These are phyloP conservation scores for Tetragonula clypearis DNA, from an alignment of 1,140 invertebrate species.

Conservation along the genomic window DNA sequence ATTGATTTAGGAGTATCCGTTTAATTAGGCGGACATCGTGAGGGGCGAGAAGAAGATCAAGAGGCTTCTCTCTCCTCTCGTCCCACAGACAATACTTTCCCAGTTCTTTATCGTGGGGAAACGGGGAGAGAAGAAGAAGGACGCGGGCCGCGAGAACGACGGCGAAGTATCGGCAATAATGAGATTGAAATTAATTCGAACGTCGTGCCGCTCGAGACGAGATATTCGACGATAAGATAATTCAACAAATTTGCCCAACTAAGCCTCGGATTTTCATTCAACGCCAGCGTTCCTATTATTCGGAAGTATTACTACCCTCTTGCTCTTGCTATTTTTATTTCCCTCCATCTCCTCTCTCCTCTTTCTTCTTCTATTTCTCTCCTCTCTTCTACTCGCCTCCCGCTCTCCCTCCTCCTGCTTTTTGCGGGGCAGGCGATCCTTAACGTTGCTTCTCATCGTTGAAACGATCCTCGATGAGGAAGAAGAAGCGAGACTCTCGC, in stretches of 20 bases:
- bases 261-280: slow-evolving; percentile 57
- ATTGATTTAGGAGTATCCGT: slow-evolving; percentile 57
- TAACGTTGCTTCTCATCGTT: slow-evolving; percentile 4
- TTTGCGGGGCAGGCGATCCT: slow-evolving; percentile 8
- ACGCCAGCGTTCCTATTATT: slow-evolving; percentile 27
- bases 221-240: slow-evolving; percentile 67
- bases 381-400: too few relatives aligned
- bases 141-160: slow-evolving; percentile 42
- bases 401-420: too few relatives aligned
- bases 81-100: slow-evolving; percentile 56
- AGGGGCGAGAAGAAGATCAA: slow-evolving; percentile 27
- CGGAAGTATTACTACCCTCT: slow-evolving; percentile 13
- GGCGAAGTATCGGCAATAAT: slow-evolving; percentile 66
- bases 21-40: slow-evolving; percentile 45
- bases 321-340: background rate
- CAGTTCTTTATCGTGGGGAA: slow-evolving; percentile 60
- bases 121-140: slow-evolving; percentile 58
- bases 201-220: slow-evolving; percentile 48
- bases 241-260: slow-evolving; percentile 66
- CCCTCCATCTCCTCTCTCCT: too few relatives aligned
- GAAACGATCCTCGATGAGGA: slow-evolving; percentile 20
- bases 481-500: background rate
- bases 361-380: too few relatives aligned
- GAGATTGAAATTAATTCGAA: slow-evolving; percentile 72
- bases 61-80: background rate